phyloP scores from a whole-genome alignment of 2,113 vertebrate genomes.

The Lethenteron reissneri region DNA sequence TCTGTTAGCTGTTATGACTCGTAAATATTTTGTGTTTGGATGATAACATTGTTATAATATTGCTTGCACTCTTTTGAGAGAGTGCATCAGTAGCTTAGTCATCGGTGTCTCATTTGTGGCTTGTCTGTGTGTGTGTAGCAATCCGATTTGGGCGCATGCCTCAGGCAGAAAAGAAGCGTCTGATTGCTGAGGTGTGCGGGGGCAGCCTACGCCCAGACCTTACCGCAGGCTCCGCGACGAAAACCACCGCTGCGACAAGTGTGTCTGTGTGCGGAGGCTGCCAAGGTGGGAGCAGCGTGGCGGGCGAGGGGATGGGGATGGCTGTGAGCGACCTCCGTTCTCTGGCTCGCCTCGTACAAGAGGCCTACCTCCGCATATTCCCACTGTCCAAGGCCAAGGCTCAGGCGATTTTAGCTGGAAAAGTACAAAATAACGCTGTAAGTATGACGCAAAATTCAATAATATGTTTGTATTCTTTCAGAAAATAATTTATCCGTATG shows the following conservation, averaged over 20 bases:
- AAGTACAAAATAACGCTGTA: slow-evolving; percentile 65
- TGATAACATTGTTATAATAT: too few relatives aligned
- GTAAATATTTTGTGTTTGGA: too few relatives aligned
- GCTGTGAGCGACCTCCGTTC: slow-evolving; percentile 42
- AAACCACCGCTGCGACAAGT: too few relatives aligned
- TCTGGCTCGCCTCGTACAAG: slow-evolving; percentile 78
- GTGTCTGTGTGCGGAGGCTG: too few relatives aligned
- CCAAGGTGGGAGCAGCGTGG: not conserved
- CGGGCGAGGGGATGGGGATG: slow-evolving; percentile 34
- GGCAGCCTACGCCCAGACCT: slow-evolving; percentile 11
- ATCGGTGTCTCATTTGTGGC: too few relatives aligned
- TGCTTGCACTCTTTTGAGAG: too few relatives aligned
- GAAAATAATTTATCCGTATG: too few relatives aligned
- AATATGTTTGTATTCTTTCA: too few relatives aligned
- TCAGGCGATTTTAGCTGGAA: slow-evolving; percentile 68
- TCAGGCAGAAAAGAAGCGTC: slow-evolving; percentile 75
- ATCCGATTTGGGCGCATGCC: slow-evolving; percentile 95
- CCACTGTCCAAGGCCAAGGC: slow-evolving; percentile 97
- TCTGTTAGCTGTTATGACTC: too few relatives aligned
- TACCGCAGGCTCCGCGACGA: too few relatives aligned
- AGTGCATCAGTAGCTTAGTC: too few relatives aligned
- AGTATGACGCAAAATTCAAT: slow-evolving; percentile 12
- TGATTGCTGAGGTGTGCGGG: slow-evolving; percentile 55
- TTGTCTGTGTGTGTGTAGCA: slow-evolving; percentile 22
- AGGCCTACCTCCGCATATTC: slow-evolving; percentile 79